A percentile compares a stretch with the other conserved stretches of the same genome.
These are phyloP conservation scores for Amazona guildingii DNA, from an alignment of 2,113 vertebrate species.

Conservation along the genomic window DNA sequence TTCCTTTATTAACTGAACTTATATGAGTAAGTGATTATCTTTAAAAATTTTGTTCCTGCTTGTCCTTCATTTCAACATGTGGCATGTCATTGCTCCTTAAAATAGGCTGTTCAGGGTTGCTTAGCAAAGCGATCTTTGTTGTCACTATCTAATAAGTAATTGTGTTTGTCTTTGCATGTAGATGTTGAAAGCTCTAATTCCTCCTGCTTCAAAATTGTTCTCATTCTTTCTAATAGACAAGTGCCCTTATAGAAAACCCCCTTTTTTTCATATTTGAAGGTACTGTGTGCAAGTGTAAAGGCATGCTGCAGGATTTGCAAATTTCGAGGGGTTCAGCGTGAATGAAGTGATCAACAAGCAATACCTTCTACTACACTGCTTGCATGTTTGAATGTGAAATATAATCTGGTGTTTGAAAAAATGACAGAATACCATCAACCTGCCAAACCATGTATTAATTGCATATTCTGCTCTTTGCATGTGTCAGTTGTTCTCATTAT, in stretches of 20 bases:
- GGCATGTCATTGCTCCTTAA: not conserved
- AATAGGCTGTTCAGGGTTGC: not conserved
- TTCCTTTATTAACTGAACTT: not conserved
- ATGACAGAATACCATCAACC: not conserved
- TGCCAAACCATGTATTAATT: not conserved
- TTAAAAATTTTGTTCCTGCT: not conserved
- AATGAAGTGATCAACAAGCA: not conserved
- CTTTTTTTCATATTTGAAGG: slow-evolving; percentile 1
- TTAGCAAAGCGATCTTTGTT: slow-evolving; percentile 32
- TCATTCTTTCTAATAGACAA: slow-evolving; percentile 44
- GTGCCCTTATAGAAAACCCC: not conserved
- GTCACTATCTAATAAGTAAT: slow-evolving; percentile 31
- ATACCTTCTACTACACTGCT: not conserved
- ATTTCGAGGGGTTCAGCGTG: not conserved
- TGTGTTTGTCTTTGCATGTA: slow-evolving; percentile 25
- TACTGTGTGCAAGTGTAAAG: not conserved
- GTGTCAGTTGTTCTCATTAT: not conserved
- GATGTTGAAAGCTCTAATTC: slow-evolving; percentile 32
- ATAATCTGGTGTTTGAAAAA: not conserved
- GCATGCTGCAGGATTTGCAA: not conserved
- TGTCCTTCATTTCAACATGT: slow-evolving; percentile 5
- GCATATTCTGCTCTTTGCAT: not conserved
- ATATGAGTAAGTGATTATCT: not conserved
- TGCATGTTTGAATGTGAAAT: not conserved
- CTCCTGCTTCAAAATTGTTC: slow-evolving; percentile 3